A percentile compares a stretch with the other conserved stretches of the same genome.
Conservation (phyloP, 2,888 invertebrate genomes). For the Rhimphoctona megacephalus region DNA sequence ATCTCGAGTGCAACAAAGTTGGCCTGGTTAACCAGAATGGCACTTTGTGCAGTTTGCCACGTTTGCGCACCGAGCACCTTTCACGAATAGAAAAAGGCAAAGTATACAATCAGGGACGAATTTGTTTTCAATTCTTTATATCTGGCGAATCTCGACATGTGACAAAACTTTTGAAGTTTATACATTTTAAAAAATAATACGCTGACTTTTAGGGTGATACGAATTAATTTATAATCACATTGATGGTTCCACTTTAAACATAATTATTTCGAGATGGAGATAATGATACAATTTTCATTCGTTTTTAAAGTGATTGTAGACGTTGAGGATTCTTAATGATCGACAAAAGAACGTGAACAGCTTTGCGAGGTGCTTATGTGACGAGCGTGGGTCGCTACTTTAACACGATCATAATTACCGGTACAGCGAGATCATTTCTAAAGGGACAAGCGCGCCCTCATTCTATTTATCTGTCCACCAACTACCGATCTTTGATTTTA, state of each 20-base stretch:
- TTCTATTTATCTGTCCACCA: conserved; percentile 31
- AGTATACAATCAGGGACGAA: conserved; percentile 20
- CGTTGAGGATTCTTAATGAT: conserved; percentile 19
- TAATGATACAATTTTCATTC: neutral
- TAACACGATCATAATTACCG: conserved; percentile 65
- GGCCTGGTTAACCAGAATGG: conserved; percentile 53
- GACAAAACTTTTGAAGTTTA: neutral
- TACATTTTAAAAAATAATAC: neutral
- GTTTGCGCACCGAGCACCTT: conserved; percentile 29
- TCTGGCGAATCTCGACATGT: neutral
- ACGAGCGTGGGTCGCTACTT: conserved; percentile 35
- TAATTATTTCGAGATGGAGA: neutral
- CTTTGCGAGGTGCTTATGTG: neutral
- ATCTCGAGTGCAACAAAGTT: conserved; percentile 52
- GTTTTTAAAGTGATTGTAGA: neutral
- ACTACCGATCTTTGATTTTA: conserved; percentile 23
- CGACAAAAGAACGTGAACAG: neutral
- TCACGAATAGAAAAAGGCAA: conserved; percentile 14
- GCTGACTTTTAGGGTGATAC: neutral
- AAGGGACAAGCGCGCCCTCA: conserved; percentile 39
- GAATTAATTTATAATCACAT: neutral
- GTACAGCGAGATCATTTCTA: conserved; percentile 55
- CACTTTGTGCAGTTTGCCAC: conserved; percentile 28
- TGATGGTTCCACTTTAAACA: neutral
- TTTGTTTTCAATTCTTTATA: neutral